Evolutionary conservation across 1,140 invertebrate genomes (phyloP).

Genomic region (Paraescarpia echinospica): DNA sequence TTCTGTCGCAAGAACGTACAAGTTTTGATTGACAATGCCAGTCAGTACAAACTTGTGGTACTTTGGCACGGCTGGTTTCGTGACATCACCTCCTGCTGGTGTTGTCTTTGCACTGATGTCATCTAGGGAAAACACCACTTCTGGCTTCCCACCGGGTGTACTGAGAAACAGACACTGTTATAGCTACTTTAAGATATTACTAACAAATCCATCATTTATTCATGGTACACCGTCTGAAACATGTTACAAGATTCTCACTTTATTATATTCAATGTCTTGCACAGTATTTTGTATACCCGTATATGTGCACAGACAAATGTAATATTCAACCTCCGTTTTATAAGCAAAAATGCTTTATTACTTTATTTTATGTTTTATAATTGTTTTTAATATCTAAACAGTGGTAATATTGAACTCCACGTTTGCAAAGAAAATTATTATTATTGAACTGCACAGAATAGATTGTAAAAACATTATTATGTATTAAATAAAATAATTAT

Average conservation of each 20-base stretch:
- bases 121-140: slow-evolving; percentile 71
- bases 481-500: too few relatives aligned
- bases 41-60: slow-evolving; percentile 88
- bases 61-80: slow-evolving; percentile 67
- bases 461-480: too few relatives aligned
- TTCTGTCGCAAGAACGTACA: slow-evolving; percentile 81
- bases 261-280: too few relatives aligned
- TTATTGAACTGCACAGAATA: too few relatives aligned
- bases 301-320: too few relatives aligned
- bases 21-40: slow-evolving; percentile 80
- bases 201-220: neutral
- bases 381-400: too few relatives aligned
- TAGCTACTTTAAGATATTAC: neutral
- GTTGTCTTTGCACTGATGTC: slow-evolving; percentile 58
- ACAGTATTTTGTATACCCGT: too few relatives aligned
- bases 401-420: too few relatives aligned
- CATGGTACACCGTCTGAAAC: neutral
- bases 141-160: slow-evolving; percentile 66
- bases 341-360: too few relatives aligned
- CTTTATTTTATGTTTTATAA: too few relatives aligned
- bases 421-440: too few relatives aligned
- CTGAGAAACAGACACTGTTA: slow-evolving; percentile 31
- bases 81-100: slow-evolving; percentile 57
- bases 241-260: neutral
- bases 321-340: too few relatives aligned